These are phyloP conservation scores for Atopsyche davidsoni DNA, from an alignment of 1,140 invertebrate genomes.

Conservation along the genomic window DNA sequence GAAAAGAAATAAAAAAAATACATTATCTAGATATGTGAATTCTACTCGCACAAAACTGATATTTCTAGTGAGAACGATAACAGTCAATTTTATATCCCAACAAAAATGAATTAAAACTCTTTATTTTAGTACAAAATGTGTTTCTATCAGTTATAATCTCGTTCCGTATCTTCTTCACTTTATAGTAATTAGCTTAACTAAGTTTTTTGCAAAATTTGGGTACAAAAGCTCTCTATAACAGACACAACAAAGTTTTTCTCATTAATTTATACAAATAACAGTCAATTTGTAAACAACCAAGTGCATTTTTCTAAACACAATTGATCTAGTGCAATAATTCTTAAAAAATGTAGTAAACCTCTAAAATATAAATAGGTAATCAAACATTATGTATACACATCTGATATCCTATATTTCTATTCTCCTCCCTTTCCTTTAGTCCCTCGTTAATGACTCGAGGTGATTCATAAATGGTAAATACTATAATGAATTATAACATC, in stretches of 20 bases:
- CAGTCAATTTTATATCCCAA: too few relatives aligned
- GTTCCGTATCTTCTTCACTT: too few relatives aligned
- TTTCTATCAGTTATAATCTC: too few relatives aligned
- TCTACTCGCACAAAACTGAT: too few relatives aligned
- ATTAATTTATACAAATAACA: constrained; percentile 21
- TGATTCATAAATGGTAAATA: constrained; percentile 1
- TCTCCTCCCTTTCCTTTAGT: neutral
- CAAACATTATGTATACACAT: constrained; percentile 1
- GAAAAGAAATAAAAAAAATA: too few relatives aligned
- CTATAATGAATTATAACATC: neutral
- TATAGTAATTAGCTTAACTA: constrained; percentile 8
- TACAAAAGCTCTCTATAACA: constrained; percentile 30
- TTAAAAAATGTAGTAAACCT: neutral
- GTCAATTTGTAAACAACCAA: constrained; percentile 26
- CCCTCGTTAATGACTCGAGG: neutral
- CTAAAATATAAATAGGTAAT: neutral
- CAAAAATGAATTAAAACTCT: too few relatives aligned
- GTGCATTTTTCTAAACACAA: constrained; percentile 13
- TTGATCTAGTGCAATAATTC: constrained; percentile 5
- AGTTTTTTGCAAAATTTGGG: constrained; percentile 28
- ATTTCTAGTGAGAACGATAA: too few relatives aligned
- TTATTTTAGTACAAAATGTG: too few relatives aligned
- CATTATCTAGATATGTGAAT: too few relatives aligned
- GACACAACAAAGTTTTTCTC: constrained; percentile 22
- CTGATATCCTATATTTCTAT: neutral